Conservation (phyloP, 2,797 vertebrate genomes). For the Hydrophis major region DNA sequence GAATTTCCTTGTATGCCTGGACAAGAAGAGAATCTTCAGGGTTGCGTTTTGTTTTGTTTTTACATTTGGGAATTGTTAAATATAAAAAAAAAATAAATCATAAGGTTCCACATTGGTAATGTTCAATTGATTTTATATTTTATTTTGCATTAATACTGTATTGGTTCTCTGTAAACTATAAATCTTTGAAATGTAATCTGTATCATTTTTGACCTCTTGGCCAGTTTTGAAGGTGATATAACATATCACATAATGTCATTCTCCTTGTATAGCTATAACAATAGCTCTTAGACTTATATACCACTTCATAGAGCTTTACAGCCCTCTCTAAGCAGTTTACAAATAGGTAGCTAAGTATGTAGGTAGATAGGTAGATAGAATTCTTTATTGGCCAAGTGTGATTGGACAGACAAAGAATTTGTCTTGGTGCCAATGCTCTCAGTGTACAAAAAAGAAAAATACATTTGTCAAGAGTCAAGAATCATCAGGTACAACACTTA, state of each 20-base stretch:
- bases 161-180: constrained; percentile 25
- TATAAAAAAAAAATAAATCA: constrained; percentile 30
- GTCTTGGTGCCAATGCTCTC: no score
- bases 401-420: no score
- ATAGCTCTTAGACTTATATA: background rate
- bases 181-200: background rate
- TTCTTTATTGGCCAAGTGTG: no score
- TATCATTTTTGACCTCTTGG: background rate
- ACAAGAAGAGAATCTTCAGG: constrained; percentile 20
- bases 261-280: background rate
- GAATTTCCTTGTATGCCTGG: constrained; percentile 1
- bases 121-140: constrained; percentile 49
- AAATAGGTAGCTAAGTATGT: background rate
- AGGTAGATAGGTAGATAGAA: no score
- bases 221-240: background rate
- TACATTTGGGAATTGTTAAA: constrained; percentile 7
- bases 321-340: background rate
- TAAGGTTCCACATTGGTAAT: constrained; percentile 18
- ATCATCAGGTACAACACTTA: no score
- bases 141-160: constrained; percentile 43
- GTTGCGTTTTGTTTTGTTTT: background rate
- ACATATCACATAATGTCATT: background rate
- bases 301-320: background rate
- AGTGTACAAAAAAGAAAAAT: no score
- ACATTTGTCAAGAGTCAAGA: no score